Base-by-base conservation (phyloP, 1,140 invertebrate genomes). In the Bemisia tabaci region DNA sequence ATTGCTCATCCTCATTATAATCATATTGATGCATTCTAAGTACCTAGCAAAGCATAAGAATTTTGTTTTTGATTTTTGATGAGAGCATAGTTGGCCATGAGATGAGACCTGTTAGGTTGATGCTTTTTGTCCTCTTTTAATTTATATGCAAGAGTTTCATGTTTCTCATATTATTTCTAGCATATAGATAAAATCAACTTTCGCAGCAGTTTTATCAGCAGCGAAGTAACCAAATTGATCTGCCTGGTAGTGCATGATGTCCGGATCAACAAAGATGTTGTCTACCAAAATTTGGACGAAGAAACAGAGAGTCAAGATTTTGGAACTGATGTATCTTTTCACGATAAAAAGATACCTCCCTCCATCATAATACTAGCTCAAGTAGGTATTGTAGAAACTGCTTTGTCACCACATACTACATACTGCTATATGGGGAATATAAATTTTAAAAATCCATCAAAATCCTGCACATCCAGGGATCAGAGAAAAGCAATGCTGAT, bases 191-290 rank as follows among this genome's bases (percentile, higher is more conserved):
- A 91, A 76, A 85, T 94, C 65, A 87, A 89, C 72, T 82, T 95
- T 65, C 84, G 89, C 22, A 95, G 92, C 75, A 94, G 91, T 79
- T 87, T 94, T 74, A 84, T 95, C 65, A 95, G 92, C 75, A 91
- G 90, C 12, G 90, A 93, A 70, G 87, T 91, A 25, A 92, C 89
- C 23, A 96, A 95, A 79, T 78, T 94, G 11, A 75, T 96, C 22
- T 90, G 89, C 11, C 83, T 96, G 26, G 85, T 92, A 25, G 84
- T 94, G 70, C 83, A 85, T 64, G 90, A 92, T 75, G 87, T 94
- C 2, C 82, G 90, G 66, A 86, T 96, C 64, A 91, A 91, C 68
- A 90, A 92, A 75, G 86, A 90, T 80, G 83, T 89, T 68, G 80
- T 59, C 17, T 26, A 66, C 21, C 69, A 63, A 60, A 63, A 67